Base-by-base conservation (phyloP, 2,888 invertebrate genomes). In the Erebia aethiops region DNA sequence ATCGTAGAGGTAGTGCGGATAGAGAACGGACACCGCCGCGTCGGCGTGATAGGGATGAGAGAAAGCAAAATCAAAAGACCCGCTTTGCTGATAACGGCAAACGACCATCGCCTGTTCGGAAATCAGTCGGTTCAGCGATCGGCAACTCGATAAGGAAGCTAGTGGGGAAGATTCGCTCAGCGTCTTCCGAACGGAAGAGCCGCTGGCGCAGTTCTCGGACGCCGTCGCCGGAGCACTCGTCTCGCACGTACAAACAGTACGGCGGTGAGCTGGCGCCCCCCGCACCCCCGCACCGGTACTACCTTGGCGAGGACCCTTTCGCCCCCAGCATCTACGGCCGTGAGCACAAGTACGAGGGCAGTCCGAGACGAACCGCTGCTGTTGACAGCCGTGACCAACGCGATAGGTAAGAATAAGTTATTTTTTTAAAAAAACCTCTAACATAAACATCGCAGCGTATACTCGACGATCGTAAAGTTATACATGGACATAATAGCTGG, bases 281-380 rank as follows among this genome's bases (percentile, higher is more conserved):
- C 81, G 88, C 89, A 74, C 96, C 96, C 13, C 94, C 96, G 75
- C 96, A 96, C 84, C 95, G 96, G 77, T 97, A 97, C 90, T 97
- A 97, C 87, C 94, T 97, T 77, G 97, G 97, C 54, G 97, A 97
- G 90, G 97, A 97, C 93, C 97, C 97, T 43, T 97, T 97, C 87
- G 96, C 96, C 71, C 96, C 96, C 75, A 96, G 96, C 88, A 96
- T 97, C 84, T 97, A 97, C 87, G 97, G 97, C 75, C 95, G 96
- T 81, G 97, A 97, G 89, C 97, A 97, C 88, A 96, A 97, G 84
- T 97, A 97, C 91, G 96, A 96, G 87, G 95, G 95, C 82, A 94
- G 94, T 87, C 90, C 95, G 74, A 91, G 91, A 79, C 91, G 94
- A 80, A 82, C 86, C 79, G 87, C 87, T 84, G 89, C 84, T 74